Evolutionary conservation across 2,888 invertebrate genomes (phyloP), one percentile per base, ranked within the genome.

Genomic region (Conus canariensis): DNA sequence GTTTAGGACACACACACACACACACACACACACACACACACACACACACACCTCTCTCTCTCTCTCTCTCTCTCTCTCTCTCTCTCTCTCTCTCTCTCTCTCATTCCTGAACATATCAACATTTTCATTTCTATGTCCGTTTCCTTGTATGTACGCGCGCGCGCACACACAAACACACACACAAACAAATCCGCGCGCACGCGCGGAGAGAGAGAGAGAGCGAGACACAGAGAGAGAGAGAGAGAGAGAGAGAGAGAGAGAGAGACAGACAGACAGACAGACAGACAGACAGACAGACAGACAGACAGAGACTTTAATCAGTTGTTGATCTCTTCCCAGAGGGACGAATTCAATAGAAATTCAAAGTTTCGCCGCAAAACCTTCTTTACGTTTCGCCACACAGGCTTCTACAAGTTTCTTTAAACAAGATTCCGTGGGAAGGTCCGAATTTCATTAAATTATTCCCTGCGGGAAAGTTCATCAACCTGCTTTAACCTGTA

Each of bases 201-300:
- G 70, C 7, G 70, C 19, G 70, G 70, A 22, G 22, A 22, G 19
- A 22, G 70, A 70, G 60, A 25, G 16, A 30, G 25, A 30, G 9
- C 5, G 22, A 25, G 25, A 80, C 9, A 80, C 30, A 30, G 8
- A 80, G 12, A 80, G 22, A 80, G 22, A 80, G 12, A 45, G 12
- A 45, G 12, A 45, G 12, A 45, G 19, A 80, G 19, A 45, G 80
- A 45, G 80, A 30, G 12, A 70, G 19, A n/a, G 59, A n/a, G 14
- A n/a, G n/a, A 60, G 86, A 59, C 2, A 60, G 85, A 85, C 7
- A 85, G 60, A 85, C n/a, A 85, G 85, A 25, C 10, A 77, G 77
- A 77, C 25, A 77, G 77, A 77, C 10, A 77, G 25, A 77, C 25
- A 77, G 77, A 77, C 25, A 77, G 77, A 25, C 8, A 25, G 25